These are phyloP conservation scores for Poeciliopsis paucimaculata DNA, from an alignment of 2,797 vertebrate species.

Conservation along the genomic window DNA sequence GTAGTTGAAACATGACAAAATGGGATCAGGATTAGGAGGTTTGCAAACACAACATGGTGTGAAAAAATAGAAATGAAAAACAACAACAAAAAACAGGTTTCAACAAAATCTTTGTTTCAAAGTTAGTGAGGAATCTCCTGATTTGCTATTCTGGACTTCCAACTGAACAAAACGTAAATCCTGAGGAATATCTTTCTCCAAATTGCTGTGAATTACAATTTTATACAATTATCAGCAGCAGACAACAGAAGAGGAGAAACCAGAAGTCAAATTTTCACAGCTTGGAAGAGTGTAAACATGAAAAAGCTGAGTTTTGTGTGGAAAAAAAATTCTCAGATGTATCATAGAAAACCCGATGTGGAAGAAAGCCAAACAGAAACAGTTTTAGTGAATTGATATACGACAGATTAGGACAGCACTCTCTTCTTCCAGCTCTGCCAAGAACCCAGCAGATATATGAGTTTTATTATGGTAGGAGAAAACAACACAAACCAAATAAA, in stretches of 20 bases:
- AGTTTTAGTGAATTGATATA: not conserved
- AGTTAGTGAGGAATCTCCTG: not conserved
- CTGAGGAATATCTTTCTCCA: constrained; percentile 1
- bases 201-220: not conserved
- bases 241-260: not conserved
- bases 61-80: not conserved
- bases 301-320: not conserved
- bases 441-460: constrained; percentile 6
- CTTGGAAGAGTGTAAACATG: not conserved
- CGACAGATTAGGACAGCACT: constrained; percentile 1
- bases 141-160: not conserved
- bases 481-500: not conserved
- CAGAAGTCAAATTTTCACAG: not conserved
- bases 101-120: not conserved
- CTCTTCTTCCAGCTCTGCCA: constrained; percentile 5
- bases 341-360: not conserved
- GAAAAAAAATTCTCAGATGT: not conserved
- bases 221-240: not conserved
- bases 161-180: not conserved
- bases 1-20: not conserved
- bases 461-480: constrained; percentile 19
- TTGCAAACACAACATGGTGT: not conserved
- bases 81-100: not conserved
- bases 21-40: not conserved
- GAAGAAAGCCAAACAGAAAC: not conserved